These are phyloP conservation scores for Piscicola geometra DNA, from an alignment of 2,888 invertebrate species.

Conservation along the genomic window DNA sequence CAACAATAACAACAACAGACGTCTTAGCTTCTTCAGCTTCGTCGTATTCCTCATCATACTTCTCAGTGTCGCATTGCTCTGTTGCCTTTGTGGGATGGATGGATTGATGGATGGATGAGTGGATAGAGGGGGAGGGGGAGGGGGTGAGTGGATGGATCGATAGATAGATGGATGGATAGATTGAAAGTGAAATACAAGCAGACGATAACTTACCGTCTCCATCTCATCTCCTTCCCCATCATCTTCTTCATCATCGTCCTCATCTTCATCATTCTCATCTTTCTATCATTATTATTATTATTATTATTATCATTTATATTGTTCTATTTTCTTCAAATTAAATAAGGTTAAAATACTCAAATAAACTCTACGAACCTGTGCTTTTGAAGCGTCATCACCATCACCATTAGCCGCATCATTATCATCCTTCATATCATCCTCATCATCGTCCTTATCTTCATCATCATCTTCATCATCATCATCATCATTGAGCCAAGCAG, in stretches of 20 bases:
- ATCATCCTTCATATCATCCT: constrained; percentile 17
- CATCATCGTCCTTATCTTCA: constrained; percentile 38
- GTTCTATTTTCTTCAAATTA: no score
- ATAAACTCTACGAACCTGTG: background rate
- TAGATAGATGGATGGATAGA: no score
- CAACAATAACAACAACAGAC: constrained; percentile 21
- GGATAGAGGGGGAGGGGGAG: no score
- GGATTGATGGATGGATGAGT: no score
- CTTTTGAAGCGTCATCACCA: constrained; percentile 2
- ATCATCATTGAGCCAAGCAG: constrained; percentile 66
- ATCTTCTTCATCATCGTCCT: constrained; percentile 21
- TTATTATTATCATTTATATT: no score
- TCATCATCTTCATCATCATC: constrained; percentile 58
- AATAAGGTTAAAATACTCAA: no score
- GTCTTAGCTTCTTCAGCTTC: constrained; percentile 68
- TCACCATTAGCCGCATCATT: constrained; percentile 28
- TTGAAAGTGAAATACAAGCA: background rate
- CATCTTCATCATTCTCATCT: background rate
- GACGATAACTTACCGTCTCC: constrained; percentile 25
- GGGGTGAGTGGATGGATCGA: no score
- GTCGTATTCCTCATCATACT: constrained; percentile 60
- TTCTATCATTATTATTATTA: background rate
- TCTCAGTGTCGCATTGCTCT: constrained; percentile 41
- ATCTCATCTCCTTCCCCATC: constrained; percentile 36
- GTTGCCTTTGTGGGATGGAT: background rate